Conservation (phyloP, 1,140 invertebrate genomes). For the Papilio glaucus region DNA sequence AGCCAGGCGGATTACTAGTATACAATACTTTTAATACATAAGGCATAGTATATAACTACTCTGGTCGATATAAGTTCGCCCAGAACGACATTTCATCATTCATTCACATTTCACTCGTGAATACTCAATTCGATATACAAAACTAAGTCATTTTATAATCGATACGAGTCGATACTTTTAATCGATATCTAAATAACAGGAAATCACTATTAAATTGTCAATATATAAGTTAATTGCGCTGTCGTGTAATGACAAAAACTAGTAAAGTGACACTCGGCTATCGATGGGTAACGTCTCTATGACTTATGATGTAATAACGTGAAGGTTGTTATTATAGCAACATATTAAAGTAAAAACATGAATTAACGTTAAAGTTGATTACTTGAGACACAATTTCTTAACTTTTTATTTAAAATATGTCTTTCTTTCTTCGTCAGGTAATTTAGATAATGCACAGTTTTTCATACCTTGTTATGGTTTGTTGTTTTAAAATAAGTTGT, state of each 20-base stretch:
- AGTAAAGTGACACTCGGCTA: conserved; percentile 10
- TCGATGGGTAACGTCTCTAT: conserved; percentile 1
- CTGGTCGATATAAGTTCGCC: no score
- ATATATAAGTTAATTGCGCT: background rate
- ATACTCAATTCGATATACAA: no score
- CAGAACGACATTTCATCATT: no score
- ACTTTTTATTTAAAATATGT: background rate
- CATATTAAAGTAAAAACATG: background rate
- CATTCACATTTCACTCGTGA: no score
- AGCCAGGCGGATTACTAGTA: no score
- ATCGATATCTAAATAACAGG: background rate
- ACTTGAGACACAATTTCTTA: background rate
- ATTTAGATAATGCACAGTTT: no score
- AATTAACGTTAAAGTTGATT: background rate
- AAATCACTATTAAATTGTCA: background rate
- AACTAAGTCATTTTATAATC: background rate
- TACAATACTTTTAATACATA: no score
- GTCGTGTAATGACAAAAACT: background rate
- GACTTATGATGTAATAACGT: background rate
- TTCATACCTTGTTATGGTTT: no score
- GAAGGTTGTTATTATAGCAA: background rate
- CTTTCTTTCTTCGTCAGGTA: background rate
- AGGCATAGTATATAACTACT: no score
- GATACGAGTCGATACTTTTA: background rate
- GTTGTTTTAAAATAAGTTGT: no score